Conservation (phyloP, 2,888 invertebrate genomes). For the Pachliopta kotzebuea region DNA sequence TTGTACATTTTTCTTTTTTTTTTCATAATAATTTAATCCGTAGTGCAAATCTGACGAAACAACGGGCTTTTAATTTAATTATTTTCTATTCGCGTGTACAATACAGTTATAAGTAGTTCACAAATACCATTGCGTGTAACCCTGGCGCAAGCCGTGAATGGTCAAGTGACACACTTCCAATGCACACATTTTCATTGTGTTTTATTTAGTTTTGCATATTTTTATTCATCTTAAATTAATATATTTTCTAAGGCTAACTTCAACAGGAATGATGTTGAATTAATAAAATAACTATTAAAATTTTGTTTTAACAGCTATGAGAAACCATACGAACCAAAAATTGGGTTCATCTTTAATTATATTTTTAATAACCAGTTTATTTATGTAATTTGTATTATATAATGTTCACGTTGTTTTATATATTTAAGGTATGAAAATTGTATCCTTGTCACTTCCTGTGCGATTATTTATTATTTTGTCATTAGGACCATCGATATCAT, state of each 20-base stretch:
- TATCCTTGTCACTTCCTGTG: conserved; percentile 10
- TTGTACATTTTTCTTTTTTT: neutral
- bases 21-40: neutral
- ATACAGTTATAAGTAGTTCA: conserved; percentile 36
- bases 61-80: conserved; percentile 17
- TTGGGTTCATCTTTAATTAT: neutral
- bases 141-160: conserved; percentile 52
- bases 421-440: too few species aligned
- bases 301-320: too few species aligned
- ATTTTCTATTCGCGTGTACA: conserved; percentile 37
- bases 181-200: conserved; percentile 41
- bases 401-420: neutral
- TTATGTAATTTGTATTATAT: too few species aligned
- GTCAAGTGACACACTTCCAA: conserved; percentile 57
- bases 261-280: too few species aligned
- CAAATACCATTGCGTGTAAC: conserved; percentile 47
- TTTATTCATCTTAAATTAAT: conserved; percentile 6
- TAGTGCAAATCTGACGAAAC: neutral
- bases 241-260: too few species aligned
- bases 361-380: neutral
- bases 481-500: conserved; percentile 23
- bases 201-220: conserved; percentile 31
- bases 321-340: too few species aligned
- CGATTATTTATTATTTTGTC: conserved; percentile 26
- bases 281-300: too few species aligned